A percentile compares a stretch with the other conserved stretches of the same genome.
Conservation (phyloP, 2,113 vertebrate genomes). For the Mus musculus region DNA sequence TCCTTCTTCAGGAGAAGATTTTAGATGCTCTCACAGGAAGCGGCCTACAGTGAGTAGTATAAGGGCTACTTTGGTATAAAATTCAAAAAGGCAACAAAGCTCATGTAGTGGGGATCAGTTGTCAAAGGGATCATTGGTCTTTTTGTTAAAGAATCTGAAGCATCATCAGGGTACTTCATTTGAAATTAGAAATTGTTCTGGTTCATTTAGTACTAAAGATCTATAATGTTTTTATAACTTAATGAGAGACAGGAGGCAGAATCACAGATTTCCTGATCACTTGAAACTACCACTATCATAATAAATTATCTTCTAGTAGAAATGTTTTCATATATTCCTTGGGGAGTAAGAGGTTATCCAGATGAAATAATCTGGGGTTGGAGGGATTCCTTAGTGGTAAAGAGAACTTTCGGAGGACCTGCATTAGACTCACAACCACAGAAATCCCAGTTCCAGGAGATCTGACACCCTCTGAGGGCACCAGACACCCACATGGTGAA, state of each 20-base stretch:
- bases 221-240: constrained; percentile 40
- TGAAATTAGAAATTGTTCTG: constrained; percentile 48
- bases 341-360: background rate
- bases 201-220: background rate
- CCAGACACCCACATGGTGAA: background rate
- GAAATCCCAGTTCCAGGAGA: background rate
- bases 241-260: constrained; percentile 23
- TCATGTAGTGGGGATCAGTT: too few species aligned
- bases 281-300: constrained; percentile 5
- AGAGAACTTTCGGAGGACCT: background rate
- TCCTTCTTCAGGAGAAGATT: constrained; percentile 9
- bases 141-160: constrained; percentile 30
- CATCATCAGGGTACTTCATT: constrained; percentile 34
- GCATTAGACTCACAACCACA: background rate
- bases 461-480: background rate
- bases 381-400: background rate
- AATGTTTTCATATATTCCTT: constrained; percentile 41
- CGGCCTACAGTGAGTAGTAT: background rate
- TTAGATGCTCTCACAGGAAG: background rate
- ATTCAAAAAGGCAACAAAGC: background rate
- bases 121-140: too few species aligned
- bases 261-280: background rate
- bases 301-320: constrained; percentile 60
- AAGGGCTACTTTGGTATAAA: background rate
- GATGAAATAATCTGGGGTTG: constrained; percentile 44